Percentiles rank a stretch among this genome's conserved stretches.
Evolutionary conservation across 2,797 vertebrate genomes (phyloP).

Genomic region (Gobionotothen gibberifrons): DNA sequence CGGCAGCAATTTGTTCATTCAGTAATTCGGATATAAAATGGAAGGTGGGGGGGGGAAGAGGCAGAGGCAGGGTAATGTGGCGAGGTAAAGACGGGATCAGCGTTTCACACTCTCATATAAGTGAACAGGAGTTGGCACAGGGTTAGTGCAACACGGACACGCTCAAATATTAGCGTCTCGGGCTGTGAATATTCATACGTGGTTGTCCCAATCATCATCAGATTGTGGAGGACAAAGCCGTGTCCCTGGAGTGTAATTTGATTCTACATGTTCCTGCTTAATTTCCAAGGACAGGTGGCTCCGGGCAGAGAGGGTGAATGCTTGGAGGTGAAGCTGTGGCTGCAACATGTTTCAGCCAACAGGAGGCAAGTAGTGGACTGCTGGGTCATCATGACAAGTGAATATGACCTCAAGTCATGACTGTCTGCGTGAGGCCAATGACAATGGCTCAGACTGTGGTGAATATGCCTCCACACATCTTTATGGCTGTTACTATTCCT

Average conservation of each 20-base stretch:
- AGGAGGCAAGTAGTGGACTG: constrained; percentile 55
- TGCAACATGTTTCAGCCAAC: constrained; percentile 57
- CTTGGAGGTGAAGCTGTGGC: constrained; percentile 49
- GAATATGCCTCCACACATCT: constrained; percentile 25
- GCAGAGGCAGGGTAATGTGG: constrained; percentile 44
- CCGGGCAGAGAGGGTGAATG: constrained; percentile 26
- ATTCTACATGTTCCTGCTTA: constrained; percentile 72
- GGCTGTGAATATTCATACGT: constrained; percentile 81
- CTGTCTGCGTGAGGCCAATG: constrained; percentile 39
- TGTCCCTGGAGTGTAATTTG: constrained; percentile 73
- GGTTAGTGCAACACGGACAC: constrained; percentile 59
- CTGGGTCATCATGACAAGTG: constrained; percentile 58
- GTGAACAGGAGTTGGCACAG: constrained; percentile 53
- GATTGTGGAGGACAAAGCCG: constrained; percentile 72
- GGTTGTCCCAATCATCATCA: constrained; percentile 55
- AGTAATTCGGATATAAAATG: constrained; percentile 67
- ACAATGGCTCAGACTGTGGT: constrained; percentile 34
- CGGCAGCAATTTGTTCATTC: constrained; percentile 71
- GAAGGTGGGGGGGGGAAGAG: constrained; percentile 22
- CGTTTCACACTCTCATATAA: constrained; percentile 52
- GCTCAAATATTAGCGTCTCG: constrained; percentile 81
- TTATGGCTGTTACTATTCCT: constrained; percentile 6
- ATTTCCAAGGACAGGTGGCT: constrained; percentile 75
- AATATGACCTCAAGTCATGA: constrained; percentile 61
- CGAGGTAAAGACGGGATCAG: constrained; percentile 45